Percentiles rank a stretch among this genome's conserved stretches.
phyloP scores from a whole-genome alignment of 2,797 vertebrate species.

The Ispidina picta region DNA sequence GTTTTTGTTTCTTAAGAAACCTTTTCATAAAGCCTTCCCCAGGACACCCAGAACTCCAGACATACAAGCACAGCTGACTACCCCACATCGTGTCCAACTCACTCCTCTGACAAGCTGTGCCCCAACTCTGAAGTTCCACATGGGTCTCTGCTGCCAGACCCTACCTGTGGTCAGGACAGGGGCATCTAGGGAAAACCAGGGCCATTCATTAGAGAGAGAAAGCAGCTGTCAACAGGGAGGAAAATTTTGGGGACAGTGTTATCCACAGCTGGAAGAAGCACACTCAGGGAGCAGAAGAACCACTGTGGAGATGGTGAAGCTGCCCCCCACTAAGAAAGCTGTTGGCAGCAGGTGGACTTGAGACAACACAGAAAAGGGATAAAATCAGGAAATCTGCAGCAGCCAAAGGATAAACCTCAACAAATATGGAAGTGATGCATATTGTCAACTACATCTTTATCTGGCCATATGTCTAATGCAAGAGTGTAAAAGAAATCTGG shows the following conservation, averaged over 20 bases:
- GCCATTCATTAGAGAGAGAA: neutral
- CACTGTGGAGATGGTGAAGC: neutral
- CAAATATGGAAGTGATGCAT: neutral
- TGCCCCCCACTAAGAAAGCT: neutral
- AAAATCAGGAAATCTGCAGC: neutral
- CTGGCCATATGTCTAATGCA: neutral
- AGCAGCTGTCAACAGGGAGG: neutral
- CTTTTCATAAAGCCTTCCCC: neutral
- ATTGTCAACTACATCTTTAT: neutral
- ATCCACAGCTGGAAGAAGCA: neutral
- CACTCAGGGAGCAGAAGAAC: neutral
- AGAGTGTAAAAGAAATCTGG: neutral
- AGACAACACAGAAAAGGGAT: neutral
- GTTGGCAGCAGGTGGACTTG: neutral
- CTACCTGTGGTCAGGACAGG: neutral
- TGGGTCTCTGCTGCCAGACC: neutral
- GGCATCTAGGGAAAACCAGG: neutral
- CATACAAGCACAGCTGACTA: neutral
- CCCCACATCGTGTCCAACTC: accelerated
- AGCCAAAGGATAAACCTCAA: neutral
- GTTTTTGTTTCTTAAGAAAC: neutral
- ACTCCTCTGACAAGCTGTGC: neutral
- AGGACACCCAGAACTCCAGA: neutral
- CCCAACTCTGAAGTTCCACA: neutral
- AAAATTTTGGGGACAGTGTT: neutral